These are phyloP conservation scores for Parapristionchus giblindavisi DNA, from an alignment of 2,888 invertebrate species.

Conservation along the genomic window DNA sequence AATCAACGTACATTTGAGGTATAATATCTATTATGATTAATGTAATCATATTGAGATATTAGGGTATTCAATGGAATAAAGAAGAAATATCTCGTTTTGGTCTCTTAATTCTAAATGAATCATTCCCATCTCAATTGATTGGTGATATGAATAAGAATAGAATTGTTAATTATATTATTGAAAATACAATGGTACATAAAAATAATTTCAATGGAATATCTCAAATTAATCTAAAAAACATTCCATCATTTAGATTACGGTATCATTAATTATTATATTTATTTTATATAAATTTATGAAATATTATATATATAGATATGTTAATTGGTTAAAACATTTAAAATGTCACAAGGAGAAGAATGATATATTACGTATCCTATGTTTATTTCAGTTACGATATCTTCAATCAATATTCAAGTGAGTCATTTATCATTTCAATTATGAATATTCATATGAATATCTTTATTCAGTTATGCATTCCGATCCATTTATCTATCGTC, in stretches of 20 bases:
- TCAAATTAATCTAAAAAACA: not conserved
- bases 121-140: conserved; percentile 3
- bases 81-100: too few relatives aligned
- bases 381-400: not conserved
- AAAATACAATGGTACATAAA: not conserved
- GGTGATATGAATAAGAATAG: not conserved
- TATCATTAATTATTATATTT: not conserved
- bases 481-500: not conserved
- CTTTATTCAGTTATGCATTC: not conserved
- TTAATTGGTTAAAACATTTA: not conserved
- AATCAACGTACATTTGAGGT: too few relatives aligned
- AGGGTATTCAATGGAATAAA: too few relatives aligned
- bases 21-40: too few relatives aligned
- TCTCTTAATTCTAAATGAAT: not conserved
- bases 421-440: not conserved
- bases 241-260: not conserved
- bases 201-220: not conserved
- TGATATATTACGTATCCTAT: not conserved
- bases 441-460: too few relatives aligned
- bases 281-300: too few relatives aligned
- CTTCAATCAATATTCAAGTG: not conserved
- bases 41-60: too few relatives aligned
- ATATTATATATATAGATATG: not conserved
- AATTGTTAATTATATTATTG: not conserved
- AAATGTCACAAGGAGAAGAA: not conserved